Conservation (phyloP, 2,888 invertebrate species). For the Muschampia staudingeri region DNA sequence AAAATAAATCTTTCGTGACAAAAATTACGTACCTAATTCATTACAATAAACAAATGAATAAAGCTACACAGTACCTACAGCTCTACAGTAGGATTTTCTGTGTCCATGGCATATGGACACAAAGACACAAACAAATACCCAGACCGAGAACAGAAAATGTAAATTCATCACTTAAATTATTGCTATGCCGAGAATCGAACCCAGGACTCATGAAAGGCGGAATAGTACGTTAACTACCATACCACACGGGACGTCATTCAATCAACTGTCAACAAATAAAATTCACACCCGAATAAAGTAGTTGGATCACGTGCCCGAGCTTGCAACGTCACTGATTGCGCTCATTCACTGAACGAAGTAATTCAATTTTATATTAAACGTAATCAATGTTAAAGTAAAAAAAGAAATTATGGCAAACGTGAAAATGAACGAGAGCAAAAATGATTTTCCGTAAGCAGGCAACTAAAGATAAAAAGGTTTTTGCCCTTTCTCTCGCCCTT, state of each 20-base stretch:
- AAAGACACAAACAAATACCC: no score
- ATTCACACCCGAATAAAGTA: constrained; percentile 32
- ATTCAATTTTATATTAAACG: constrained; percentile 43
- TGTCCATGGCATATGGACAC: no score
- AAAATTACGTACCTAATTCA: no score
- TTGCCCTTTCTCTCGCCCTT: constrained; percentile 3
- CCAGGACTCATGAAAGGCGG: no score
- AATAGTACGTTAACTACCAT: no score
- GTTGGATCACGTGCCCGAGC: not conserved
- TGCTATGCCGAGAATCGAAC: no score
- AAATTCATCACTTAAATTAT: no score
- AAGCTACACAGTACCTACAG: no score
- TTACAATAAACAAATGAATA: no score
- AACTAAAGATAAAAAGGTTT: not conserved
- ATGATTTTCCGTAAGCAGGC: not conserved
- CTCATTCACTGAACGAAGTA: constrained; percentile 34
- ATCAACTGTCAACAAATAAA: constrained; percentile 26
- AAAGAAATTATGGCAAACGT: not conserved
- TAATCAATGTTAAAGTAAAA: constrained; percentile 18
- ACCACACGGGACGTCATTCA: not conserved
- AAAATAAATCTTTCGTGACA: no score
- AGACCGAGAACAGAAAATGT: no score
- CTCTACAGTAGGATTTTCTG: no score
- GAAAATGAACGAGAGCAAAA: not conserved
- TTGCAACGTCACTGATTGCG: constrained; percentile 40